Base-by-base conservation (phyloP, 1,140 invertebrate species). In the Pteromalus puparum region DNA sequence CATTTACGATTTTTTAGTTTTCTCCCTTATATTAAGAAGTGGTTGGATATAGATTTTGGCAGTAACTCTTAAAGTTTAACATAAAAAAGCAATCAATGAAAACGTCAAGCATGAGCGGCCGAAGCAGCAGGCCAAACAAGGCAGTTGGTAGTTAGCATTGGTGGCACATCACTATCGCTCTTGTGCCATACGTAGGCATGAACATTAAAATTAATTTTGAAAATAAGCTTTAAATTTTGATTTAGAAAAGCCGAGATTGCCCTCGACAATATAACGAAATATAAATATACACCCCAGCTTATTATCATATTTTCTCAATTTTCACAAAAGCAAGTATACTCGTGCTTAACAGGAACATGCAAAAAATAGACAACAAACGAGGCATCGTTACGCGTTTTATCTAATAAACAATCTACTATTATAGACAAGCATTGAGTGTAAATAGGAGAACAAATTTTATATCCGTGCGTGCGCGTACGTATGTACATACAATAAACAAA, bases 381-480 rank as follows among this genome's bases (percentile, higher is more conserved):
- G 26, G 24, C 38, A 76, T 82, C 18, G 46, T 53, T 68, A 38
- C 34, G n/a, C 73, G 24, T 76, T 76, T 76, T 48, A 76, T 34
- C 13, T 65, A 15, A 76, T 65, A 46, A 61, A 61, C 18, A 61
- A 61, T 61, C 34, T 26, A 18, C 15, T 21, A 48, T 68, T 30
- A 48, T 83, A 72, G 82, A 72, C 24, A 38, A 83, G 48, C 42
- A 78, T 72, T 78, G 46, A 24, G 24, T 83, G 82, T 83, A 83
- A 48, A 83, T 83, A 83, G 28, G 18, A 53, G n/a, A 42, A 28
- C 78, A 42, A 72, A 38, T 78, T 83, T 83, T 83, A 70, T 83
- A 83, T 78, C 18, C 26, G 65, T 28, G 75, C 74, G 6, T 83
- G 46, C 67, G 82, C 82, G 42, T 76, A 70, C 2, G 38, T 74